Percentiles rank a stretch among this genome's conserved stretches.
Evolutionary conservation across 2,113 vertebrate genomes (phyloP).

Genomic region (Peromyscus maniculatus): DNA sequence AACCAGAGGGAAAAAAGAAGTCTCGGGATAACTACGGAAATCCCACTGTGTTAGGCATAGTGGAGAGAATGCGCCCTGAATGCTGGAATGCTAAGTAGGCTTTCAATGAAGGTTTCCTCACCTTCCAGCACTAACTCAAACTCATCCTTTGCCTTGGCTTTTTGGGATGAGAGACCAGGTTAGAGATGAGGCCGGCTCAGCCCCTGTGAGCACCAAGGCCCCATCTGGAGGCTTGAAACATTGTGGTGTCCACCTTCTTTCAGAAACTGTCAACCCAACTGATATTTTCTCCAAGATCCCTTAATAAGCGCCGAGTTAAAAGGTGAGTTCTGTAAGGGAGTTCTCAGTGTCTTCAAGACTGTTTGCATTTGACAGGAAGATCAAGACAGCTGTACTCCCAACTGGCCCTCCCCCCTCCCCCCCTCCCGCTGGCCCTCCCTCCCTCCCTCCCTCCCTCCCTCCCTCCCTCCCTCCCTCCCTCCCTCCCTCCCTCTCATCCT

Average conservation of each 20-base stretch:
- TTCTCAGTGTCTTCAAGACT: not conserved
- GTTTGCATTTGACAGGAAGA: not conserved
- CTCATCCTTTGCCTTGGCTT: not conserved
- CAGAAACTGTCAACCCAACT: slow-evolving; percentile 27
- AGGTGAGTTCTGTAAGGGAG: not conserved
- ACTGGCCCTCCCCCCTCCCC: rapidly evolving
- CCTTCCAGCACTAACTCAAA: not conserved
- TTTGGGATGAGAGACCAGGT: not conserved
- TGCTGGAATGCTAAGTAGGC: too few relatives aligned
- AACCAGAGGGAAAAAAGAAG: slow-evolving; percentile 58
- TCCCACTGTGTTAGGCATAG: too few relatives aligned
- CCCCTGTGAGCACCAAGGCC: not conserved
- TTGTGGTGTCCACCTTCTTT: not conserved
- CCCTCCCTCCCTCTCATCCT: rapidly evolving
- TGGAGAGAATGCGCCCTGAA: not conserved
- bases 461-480: rapidly evolving
- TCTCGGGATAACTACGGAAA: slow-evolving; percentile 1
- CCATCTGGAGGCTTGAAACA: not conserved
- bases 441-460: rapidly evolving
- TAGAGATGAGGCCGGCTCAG: not conserved
- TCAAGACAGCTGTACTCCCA: not conserved
- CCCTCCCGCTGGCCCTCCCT: rapidly evolving
- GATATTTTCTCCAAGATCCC: not conserved
- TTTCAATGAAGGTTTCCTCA: not conserved
- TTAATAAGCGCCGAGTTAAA: not conserved